A percentile compares a stretch with the other conserved stretches of the same genome.
phyloP scores from a whole-genome alignment of 2,888 invertebrate species.

The Apamea monoglypha region DNA sequence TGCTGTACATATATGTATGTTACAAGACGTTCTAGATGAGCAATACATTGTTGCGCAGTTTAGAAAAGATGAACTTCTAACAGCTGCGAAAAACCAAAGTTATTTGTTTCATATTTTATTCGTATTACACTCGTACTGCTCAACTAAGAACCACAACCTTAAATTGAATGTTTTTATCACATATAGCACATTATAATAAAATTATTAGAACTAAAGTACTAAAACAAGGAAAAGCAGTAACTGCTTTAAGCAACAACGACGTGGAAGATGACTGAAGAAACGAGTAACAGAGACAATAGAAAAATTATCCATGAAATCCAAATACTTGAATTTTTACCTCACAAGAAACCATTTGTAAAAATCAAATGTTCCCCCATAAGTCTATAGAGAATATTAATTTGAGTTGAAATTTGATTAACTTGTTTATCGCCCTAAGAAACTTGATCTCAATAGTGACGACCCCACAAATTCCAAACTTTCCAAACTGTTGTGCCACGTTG shows the following conservation, averaged over 20 bases:
- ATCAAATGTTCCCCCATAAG: neutral
- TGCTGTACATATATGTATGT: constrained; percentile 32
- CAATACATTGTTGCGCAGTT: neutral
- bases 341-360: neutral
- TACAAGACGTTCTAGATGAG: neutral
- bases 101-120: neutral
- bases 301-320: neutral
- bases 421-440: constrained; percentile 14
- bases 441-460: constrained; percentile 13
- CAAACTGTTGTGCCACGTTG: constrained; percentile 23
- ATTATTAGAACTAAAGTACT: neutral
- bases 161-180: neutral
- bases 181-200: neutral
- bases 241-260: neutral
- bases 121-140: neutral
- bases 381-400: too few relatives aligned
- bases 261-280: neutral
- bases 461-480: constrained; percentile 33
- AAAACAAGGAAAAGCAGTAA: neutral
- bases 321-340: neutral
- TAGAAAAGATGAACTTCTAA: neutral
- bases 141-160: constrained; percentile 6
- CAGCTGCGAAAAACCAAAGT: neutral
- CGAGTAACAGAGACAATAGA: neutral
- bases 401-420: too few relatives aligned